Evolutionary conservation across 2,888 invertebrate species (phyloP).

Genomic region (Helleia helle): DNA sequence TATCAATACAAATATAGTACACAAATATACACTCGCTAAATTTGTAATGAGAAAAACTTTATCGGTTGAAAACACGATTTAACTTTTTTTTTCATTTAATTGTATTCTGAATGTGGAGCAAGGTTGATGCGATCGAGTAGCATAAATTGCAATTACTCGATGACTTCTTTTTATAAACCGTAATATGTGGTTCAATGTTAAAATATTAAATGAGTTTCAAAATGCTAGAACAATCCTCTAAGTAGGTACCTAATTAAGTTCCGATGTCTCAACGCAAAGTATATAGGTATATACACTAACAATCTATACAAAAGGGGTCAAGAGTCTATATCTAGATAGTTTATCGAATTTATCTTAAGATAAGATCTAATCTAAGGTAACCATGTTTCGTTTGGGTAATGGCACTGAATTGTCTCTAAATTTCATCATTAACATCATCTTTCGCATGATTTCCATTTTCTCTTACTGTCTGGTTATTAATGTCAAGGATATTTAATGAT

Average conservation of each 20-base stretch:
- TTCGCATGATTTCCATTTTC: too few relatives aligned
- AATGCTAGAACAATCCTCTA: neutral
- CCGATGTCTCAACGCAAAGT: too few relatives aligned
- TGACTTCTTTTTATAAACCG: slow-evolving; percentile 2
- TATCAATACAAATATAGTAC: too few relatives aligned
- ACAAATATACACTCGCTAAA: too few relatives aligned
- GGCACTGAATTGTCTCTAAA: too few relatives aligned
- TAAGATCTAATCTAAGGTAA: neutral
- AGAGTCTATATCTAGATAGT: slow-evolving; percentile 3
- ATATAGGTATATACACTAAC: too few relatives aligned
- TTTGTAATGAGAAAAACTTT: too few relatives aligned
- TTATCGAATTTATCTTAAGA: neutral
- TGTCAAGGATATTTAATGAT: too few relatives aligned
- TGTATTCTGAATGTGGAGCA: slow-evolving; percentile 59
- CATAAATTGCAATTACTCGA: slow-evolving; percentile 40
- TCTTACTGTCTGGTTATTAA: too few relatives aligned
- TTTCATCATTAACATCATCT: slow-evolving; percentile 1
- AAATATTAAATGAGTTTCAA: neutral
- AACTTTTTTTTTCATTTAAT: slow-evolving; percentile 40
- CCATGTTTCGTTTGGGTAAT: too few relatives aligned
- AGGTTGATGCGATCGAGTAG: slow-evolving; percentile 57
- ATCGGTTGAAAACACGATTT: slow-evolving; percentile 16
- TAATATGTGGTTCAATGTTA: neutral
- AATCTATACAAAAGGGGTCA: neutral
- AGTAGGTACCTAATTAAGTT: too few relatives aligned